Conservation (phyloP, 2,888 invertebrate genomes). For the Coleophora deauratella region DNA sequence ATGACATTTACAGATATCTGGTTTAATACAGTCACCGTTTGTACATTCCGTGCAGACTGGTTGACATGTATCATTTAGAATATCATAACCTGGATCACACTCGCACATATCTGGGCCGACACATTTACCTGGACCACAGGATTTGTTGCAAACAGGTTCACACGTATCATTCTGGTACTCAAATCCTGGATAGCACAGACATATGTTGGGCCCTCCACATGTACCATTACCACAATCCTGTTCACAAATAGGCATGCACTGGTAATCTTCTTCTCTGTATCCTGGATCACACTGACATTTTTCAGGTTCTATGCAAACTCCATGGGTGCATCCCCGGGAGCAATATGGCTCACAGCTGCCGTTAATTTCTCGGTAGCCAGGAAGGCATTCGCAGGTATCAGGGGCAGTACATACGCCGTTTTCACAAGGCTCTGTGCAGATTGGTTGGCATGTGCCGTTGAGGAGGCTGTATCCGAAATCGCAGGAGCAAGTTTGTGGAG, state of each 20-base stretch:
- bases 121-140: slow-evolving; percentile 39
- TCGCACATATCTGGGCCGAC: slow-evolving; percentile 34
- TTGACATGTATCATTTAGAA: slow-evolving; percentile 5
- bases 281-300: slow-evolving; percentile 23
- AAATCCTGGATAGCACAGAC: slow-evolving; percentile 17
- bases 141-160: slow-evolving; percentile 20
- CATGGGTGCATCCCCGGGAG: slow-evolving; percentile 24
- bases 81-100: slow-evolving; percentile 26
- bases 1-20: slow-evolving; percentile 22
- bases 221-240: slow-evolving; percentile 17
- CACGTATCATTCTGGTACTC: slow-evolving; percentile 14
- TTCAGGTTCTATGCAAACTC: slow-evolving; percentile 25
- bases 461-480: slow-evolving; percentile 16
- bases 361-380: slow-evolving; percentile 37
- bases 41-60: slow-evolving; percentile 21
- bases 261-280: slow-evolving; percentile 11
- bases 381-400: slow-evolving; percentile 54
- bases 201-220: slow-evolving; percentile 17
- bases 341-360: slow-evolving; percentile 27
- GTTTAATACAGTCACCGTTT: slow-evolving; percentile 23
- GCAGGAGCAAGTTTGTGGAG: slow-evolving; percentile 22
- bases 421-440: slow-evolving; percentile 50
- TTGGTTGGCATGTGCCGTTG: slow-evolving; percentile 22
- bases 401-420: slow-evolving; percentile 66
- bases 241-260: slow-evolving; percentile 15